Conservation (phyloP, 1,140 invertebrate genomes). For the Holcopasites calliopsidis region DNA sequence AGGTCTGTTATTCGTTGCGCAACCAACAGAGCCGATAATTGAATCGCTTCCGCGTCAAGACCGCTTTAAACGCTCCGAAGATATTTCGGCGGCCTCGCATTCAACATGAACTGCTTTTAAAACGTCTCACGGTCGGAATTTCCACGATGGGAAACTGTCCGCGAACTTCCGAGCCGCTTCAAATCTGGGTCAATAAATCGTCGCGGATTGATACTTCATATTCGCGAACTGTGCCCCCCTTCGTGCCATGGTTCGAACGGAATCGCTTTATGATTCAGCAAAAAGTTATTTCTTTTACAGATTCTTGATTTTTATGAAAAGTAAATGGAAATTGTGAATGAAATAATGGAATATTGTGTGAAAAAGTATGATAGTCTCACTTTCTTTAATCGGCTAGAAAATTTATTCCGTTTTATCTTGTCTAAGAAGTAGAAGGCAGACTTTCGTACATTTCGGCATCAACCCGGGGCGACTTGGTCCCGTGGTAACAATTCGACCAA, state of each 20-base stretch:
- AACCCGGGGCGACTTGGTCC: neutral
- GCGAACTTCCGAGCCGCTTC: no score
- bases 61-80: neutral
- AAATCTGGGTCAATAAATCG: neutral
- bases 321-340: no score
- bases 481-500: neutral
- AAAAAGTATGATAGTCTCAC: no score
- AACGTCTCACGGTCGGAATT: neutral
- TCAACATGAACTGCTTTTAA: neutral
- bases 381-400: no score
- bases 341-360: no score
- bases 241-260: no score
- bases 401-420: no score
- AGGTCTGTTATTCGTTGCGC: neutral
- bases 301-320: neutral
- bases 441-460: neutral
- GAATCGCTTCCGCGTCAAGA: neutral
- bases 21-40: neutral
- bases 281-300: no score
- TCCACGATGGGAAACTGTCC: neutral
- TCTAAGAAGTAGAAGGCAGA: no score
- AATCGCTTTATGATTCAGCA: no score
- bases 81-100: no score
- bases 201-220: neutral
- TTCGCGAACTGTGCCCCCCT: no score